Conservation (phyloP, 2,797 vertebrate species). For the Eleutherodactylus coqui region DNA sequence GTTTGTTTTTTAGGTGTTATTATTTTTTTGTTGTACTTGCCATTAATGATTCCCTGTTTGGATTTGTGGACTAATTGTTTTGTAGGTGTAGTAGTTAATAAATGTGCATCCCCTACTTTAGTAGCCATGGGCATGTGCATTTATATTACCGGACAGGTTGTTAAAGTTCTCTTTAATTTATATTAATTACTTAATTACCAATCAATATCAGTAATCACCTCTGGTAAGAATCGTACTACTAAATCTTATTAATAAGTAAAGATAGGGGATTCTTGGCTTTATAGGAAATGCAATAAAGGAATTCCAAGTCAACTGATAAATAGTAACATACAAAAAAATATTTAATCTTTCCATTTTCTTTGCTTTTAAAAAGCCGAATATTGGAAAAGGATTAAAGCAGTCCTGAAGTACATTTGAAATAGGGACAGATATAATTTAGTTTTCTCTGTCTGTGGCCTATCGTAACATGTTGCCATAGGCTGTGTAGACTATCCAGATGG, state of each 20-base stretch:
- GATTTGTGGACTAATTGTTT: background rate
- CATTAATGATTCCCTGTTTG: background rate
- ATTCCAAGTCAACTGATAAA: background rate
- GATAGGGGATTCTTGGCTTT: background rate
- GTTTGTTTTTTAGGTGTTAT: too few species aligned
- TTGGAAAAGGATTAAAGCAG: background rate
- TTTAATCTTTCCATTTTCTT: background rate
- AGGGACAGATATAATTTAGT: constrained; percentile 23
- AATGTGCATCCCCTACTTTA: background rate
- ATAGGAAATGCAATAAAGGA: constrained; percentile 19
- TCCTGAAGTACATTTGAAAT: background rate
- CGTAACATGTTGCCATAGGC: constrained; percentile 37
- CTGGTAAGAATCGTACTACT: background rate
- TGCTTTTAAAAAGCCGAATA: background rate
- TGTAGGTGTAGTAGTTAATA: background rate
- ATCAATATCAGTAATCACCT: constrained; percentile 27
- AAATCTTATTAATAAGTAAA: constrained; percentile 21
- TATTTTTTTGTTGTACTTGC: too few species aligned
- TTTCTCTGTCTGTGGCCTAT: constrained; percentile 7
- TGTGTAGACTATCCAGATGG: constrained; percentile 43
- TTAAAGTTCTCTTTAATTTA: constrained; percentile 16
- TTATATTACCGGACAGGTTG: background rate
- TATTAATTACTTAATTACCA: constrained; percentile 32
- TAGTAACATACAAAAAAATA: background rate
- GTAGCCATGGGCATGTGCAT: background rate